Evolutionary conservation across 2,113 vertebrate species (phyloP), one percentile per base, ranked within the genome.

Genomic region (Gavia stellata): DNA sequence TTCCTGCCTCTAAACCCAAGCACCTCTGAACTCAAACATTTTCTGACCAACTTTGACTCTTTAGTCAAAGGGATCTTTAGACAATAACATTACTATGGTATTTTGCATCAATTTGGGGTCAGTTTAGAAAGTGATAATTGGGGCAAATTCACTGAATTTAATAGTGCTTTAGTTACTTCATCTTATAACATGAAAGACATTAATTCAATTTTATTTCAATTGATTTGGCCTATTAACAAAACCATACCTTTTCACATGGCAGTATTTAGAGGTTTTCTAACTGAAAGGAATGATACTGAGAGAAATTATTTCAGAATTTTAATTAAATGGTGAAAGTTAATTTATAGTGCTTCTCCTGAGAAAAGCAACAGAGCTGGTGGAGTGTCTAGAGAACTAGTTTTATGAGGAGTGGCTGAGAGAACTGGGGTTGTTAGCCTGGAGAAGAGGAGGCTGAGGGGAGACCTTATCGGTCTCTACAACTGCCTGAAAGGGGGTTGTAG

Each of bases 371-470:
- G 38, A 36, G 34, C 6, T 80, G 34, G 31, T 49, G 21, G 62
- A 47, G 7, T 4, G 1, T 61, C 49, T 81, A 6, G 5, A 73
- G 21, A 7, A 81, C 11, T 59, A 50, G 34, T 36, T 20, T 7
- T 23, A 1, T 0, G 3, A 42, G 14, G 10, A 65, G 15, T 0
- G 4, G 13, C 44, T 72, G n/a, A 62, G 4, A 13, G 24, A 74
- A 3, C 6, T 53, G 44, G 16, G 1, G 1, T 3, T 68, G 3
- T 59, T 14, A 66, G 5, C 1, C 65, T 52, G 33, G 13, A 65
- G 29, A 56, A 84, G 14, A 36, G 6, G 21, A 77, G 14, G 8
- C 25, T 72, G 5, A 38, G 7, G 6, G 16, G 34, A 28, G 28
- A 77, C 10, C 6, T 63, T 26, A 29, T 38, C 0, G 0, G 17